These are phyloP conservation scores for Jaculus jaculus DNA, from an alignment of 2,113 vertebrate species.

Conservation along the genomic window DNA sequence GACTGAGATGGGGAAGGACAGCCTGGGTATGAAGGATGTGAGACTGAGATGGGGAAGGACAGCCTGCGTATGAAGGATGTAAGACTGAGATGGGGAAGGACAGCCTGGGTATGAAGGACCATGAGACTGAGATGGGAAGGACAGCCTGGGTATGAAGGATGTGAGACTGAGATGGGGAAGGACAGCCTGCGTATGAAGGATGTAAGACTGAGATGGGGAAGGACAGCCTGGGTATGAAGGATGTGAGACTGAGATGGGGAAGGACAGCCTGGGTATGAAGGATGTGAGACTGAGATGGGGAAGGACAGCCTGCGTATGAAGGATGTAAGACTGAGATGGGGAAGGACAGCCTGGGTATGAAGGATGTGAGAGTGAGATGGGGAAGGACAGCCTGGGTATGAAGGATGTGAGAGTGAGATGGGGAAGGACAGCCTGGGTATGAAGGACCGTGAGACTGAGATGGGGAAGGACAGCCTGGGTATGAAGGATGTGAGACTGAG, in stretches of 20 bases:
- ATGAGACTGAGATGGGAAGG: neutral
- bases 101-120: neutral
- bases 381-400: too few relatives aligned
- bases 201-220: neutral
- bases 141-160: neutral
- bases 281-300: neutral
- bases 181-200: too few relatives aligned
- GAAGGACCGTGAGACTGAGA: neutral
- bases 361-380: neutral
- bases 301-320: too few relatives aligned
- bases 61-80: neutral
- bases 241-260: neutral
- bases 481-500: neutral
- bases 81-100: neutral
- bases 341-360: too few relatives aligned
- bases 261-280: too few relatives aligned
- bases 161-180: neutral
- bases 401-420: neutral
- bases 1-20: neutral
- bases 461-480: too few relatives aligned
- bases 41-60: neutral
- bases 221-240: too few relatives aligned
- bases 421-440: too few relatives aligned
- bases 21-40: neutral
- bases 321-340: neutral